A percentile compares a stretch with the other conserved stretches of the same genome.
Evolutionary conservation across 2,113 vertebrate genomes (phyloP).

Genomic region (Etheostoma spectabile): DNA sequence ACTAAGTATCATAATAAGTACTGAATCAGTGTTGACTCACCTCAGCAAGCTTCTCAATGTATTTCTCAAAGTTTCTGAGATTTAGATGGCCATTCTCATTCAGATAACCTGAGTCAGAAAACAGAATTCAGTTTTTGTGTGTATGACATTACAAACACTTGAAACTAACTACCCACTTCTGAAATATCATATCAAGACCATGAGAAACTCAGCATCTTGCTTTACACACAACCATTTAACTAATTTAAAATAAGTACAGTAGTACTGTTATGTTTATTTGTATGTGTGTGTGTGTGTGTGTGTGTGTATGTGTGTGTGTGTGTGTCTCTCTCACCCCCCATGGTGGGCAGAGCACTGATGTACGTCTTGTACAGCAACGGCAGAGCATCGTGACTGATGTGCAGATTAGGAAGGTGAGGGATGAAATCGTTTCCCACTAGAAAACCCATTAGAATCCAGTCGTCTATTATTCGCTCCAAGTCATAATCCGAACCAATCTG

Average conservation of each 20-base stretch:
- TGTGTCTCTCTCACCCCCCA: conserved; percentile 87
- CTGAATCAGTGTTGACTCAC: conserved; percentile 80
- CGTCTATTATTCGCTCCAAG: conserved; percentile 97
- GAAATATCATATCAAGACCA: not conserved
- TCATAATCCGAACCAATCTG: conserved; percentile 92
- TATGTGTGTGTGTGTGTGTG: not conserved
- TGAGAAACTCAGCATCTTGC: not conserved
- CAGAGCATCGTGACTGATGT: conserved; percentile 98
- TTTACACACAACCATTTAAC: not conserved
- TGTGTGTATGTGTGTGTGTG: not conserved
- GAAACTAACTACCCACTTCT: not conserved
- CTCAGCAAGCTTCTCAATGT: conserved; percentile 93
- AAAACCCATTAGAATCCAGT: conserved; percentile 99
- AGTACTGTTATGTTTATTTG: not conserved
- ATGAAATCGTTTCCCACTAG: conserved; percentile 99
- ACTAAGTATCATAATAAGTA: not conserved
- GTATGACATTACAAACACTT: not conserved
- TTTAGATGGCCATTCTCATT: conserved; percentile 97
- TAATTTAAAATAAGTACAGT: not conserved
- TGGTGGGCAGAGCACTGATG: conserved; percentile 90
- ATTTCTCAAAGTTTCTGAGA: conserved; percentile 94
- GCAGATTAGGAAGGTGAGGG: conserved; percentile 98
- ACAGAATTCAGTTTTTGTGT: not conserved
- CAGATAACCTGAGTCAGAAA: conserved; percentile 89
- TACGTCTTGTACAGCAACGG: conserved; percentile 97